Conservation (phyloP, 2,888 invertebrate genomes). For the Sipunculus nudus region DNA sequence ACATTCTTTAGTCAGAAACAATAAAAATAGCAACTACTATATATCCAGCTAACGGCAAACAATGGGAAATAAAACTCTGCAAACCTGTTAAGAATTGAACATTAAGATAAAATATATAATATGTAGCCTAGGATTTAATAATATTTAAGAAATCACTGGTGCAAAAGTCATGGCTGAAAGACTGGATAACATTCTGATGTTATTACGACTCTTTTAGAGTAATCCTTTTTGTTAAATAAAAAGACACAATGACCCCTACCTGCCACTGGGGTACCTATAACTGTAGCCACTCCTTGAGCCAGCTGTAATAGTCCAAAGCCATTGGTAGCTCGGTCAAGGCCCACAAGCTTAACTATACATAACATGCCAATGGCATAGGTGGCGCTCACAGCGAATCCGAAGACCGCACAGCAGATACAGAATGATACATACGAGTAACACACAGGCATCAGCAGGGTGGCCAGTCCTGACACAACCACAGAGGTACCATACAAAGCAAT, state of each 20-base stretch:
- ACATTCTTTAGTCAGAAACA: too few species aligned
- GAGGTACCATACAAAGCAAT: constrained; percentile 82
- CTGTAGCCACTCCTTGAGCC: constrained; percentile 86
- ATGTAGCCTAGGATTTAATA: too few species aligned
- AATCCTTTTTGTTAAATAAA: too few species aligned
- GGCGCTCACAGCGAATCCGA: constrained; percentile 87
- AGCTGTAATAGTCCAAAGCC: constrained; percentile 86
- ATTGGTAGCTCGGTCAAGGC: constrained; percentile 86
- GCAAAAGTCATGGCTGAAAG: too few species aligned
- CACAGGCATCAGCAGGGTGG: constrained; percentile 37
- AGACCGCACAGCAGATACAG: constrained; percentile 59
- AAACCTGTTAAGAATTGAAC: too few species aligned
- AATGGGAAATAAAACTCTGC: too few species aligned
- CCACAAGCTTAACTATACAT: constrained; percentile 85
- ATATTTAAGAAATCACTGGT: too few species aligned
- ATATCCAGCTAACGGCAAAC: too few species aligned
- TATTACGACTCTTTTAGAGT: too few species aligned
- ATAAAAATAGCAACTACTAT: too few species aligned
- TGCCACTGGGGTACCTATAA: constrained; percentile 86
- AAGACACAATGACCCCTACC: constrained; percentile 74
- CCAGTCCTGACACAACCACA: constrained; percentile 68
- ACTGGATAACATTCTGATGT: too few species aligned
- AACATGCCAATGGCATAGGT: constrained; percentile 89
- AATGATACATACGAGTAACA: constrained; percentile 30
- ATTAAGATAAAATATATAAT: too few species aligned